These are phyloP conservation scores for Stenchaetothrips biformis DNA, from an alignment of 2,888 invertebrate species.

Conservation along the genomic window DNA sequence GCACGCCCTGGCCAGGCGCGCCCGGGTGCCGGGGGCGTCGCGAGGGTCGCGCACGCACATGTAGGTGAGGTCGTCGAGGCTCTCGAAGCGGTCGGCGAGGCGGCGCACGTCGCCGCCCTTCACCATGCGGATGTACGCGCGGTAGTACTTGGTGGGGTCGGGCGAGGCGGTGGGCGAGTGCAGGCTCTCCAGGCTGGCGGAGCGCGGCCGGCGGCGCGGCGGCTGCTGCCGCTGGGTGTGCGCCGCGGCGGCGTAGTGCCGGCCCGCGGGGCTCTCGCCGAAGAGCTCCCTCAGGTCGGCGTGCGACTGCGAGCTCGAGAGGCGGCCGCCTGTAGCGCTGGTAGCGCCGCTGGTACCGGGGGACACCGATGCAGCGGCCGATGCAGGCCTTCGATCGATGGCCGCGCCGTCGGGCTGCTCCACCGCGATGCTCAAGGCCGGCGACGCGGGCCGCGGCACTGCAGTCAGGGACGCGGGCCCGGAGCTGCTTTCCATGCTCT, in stretches of 20 bases:
- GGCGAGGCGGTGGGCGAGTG: slow-evolving; percentile 45
- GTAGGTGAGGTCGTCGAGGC: slow-evolving; percentile 51
- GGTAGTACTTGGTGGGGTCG: slow-evolving; percentile 65
- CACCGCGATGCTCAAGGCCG: background rate
- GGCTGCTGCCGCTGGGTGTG: background rate
- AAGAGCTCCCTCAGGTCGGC: slow-evolving; percentile 76
- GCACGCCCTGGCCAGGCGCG: slow-evolving; percentile 54
- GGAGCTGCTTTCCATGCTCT: slow-evolving; percentile 51
- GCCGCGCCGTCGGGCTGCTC: background rate
- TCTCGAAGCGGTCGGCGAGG: slow-evolving; percentile 73
- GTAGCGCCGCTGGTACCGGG: background rate
- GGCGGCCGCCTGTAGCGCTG: background rate
- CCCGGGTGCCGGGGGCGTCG: slow-evolving; percentile 42
- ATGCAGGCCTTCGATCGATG: background rate
- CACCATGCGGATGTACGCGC: slow-evolving; percentile 63
- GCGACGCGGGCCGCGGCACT: too few species aligned
- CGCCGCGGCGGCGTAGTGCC: slow-evolving; percentile 49
- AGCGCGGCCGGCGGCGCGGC: slow-evolving; percentile 40
- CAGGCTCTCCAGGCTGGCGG: slow-evolving; percentile 61
- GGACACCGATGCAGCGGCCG: slow-evolving; percentile 14
- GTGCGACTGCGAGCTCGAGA: slow-evolving; percentile 56
- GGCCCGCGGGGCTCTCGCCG: slow-evolving; percentile 59
- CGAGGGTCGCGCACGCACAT: slow-evolving; percentile 30
- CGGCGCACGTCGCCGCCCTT: slow-evolving; percentile 73
- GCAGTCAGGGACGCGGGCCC: background rate